Evolutionary conservation across 2,113 vertebrate genomes (phyloP).

Genomic region (Bostrychus sinensis): DNA sequence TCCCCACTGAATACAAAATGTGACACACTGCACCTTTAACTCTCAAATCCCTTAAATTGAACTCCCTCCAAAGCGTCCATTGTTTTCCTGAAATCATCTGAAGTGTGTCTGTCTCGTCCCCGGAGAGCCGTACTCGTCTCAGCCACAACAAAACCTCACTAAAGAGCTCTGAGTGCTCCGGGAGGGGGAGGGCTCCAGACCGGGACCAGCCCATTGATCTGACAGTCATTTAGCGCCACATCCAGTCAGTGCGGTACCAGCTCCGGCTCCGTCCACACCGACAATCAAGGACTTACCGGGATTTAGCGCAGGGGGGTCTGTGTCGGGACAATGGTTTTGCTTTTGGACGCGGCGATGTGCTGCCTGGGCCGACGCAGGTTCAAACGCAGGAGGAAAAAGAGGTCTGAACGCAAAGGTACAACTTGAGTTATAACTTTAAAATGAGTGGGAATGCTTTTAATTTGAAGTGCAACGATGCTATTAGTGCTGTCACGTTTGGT

Average conservation of each 20-base stretch:
- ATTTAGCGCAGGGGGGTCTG: neutral
- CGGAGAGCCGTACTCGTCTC: neutral
- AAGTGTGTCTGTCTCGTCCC: neutral
- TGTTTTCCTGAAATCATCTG: neutral
- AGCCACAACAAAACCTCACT: neutral
- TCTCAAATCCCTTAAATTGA: neutral
- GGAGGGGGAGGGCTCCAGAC: neutral
- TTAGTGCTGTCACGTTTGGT: no score
- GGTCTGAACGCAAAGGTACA: constrained; percentile 81
- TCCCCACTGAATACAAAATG: no score
- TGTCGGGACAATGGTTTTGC: constrained; percentile 63
- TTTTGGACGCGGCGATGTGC: constrained; percentile 46
- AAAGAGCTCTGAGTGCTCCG: neutral
- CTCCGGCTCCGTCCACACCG: constrained; percentile 7
- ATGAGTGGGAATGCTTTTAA: no score
- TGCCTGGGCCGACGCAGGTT: constrained; percentile 42
- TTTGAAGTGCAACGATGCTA: no score
- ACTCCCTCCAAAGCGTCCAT: neutral
- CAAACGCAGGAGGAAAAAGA: constrained; percentile 79
- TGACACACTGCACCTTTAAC: neutral
- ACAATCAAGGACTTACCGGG: neutral
- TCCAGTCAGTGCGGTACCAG: constrained; percentile 15
- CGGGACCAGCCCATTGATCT: constrained; percentile 17
- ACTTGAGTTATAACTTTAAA: neutral
- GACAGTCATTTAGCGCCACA: constrained; percentile 41